phyloP scores from a whole-genome alignment of 2,113 vertebrate genomes.

The Solea solea region DNA sequence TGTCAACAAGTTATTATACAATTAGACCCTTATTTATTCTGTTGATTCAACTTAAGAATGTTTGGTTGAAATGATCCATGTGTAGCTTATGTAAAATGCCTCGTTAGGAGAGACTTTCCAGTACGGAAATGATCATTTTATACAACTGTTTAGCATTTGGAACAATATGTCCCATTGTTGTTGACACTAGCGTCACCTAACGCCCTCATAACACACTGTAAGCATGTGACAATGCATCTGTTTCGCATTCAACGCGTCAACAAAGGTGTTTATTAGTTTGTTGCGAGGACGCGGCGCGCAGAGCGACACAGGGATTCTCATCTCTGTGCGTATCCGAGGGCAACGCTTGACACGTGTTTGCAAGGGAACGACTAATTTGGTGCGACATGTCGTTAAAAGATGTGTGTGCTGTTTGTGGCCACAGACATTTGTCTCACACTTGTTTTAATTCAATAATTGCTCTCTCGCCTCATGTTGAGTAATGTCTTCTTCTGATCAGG shows the following conservation, averaged over 20 bases:
- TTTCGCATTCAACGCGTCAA: neutral
- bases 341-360: conserved; percentile 27
- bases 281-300: neutral
- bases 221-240: neutral
- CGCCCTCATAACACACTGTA: too few relatives aligned
- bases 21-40: neutral
- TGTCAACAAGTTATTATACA: neutral
- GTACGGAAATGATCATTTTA: neutral
- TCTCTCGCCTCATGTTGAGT: neutral
- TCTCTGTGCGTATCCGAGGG: conserved; percentile 4
- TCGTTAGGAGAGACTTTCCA: neutral
- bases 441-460: neutral
- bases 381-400: conserved; percentile 1
- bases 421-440: conserved; percentile 1
- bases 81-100: neutral
- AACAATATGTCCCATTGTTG: neutral
- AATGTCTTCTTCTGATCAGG: conserved; percentile 3
- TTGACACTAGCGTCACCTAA: neutral
- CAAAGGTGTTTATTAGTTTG: neutral
- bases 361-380: conserved; percentile 17
- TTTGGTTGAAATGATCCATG: neutral
- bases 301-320: conserved; percentile 12
- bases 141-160: neutral
- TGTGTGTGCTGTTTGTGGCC: neutral
- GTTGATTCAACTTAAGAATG: conserved; percentile 8